These are phyloP conservation scores for Sitodiplosis mosellana DNA, from an alignment of 1,140 invertebrate species.

Conservation along the genomic window DNA sequence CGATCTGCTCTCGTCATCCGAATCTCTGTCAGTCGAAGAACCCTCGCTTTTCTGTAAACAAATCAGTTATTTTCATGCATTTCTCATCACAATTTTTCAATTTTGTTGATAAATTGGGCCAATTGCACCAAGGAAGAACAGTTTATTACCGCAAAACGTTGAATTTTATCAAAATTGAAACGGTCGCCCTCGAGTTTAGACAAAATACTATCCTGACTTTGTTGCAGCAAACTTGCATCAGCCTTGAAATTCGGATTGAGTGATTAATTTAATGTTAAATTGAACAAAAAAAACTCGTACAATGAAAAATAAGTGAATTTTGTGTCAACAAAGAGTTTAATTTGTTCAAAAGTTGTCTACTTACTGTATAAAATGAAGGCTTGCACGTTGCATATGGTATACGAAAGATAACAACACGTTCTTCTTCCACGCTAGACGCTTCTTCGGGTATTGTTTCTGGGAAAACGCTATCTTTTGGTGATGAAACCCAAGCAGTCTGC, in stretches of 20 bases:
- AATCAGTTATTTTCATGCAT: background rate
- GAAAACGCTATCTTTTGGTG: conserved; percentile 68
- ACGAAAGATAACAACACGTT: conserved; percentile 52
- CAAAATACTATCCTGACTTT: conserved; percentile 20
- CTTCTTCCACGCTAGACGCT: conserved; percentile 76
- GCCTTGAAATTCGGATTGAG: too few relatives aligned
- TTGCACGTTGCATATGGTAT: conserved; percentile 22
- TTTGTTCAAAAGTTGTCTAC: too few relatives aligned
- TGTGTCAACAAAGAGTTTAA: too few relatives aligned
- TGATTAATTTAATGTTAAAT: too few relatives aligned
- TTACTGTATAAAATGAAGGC: conserved; percentile 43
- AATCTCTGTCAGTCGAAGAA: conserved; percentile 32
- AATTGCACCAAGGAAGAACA: too few relatives aligned
- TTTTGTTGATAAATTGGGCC: too few relatives aligned
- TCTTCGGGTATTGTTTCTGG: conserved; percentile 85
- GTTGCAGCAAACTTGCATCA: conserved; percentile 35
- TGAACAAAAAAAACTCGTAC: too few relatives aligned
- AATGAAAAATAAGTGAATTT: too few relatives aligned
- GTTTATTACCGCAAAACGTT: conserved; percentile 4
- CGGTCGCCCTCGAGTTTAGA: conserved; percentile 22
- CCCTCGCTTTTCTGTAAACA: conserved; percentile 10
- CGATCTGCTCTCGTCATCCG: conserved; percentile 23
- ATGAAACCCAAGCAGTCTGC: conserved; percentile 52
- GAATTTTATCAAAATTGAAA: conserved; percentile 25
- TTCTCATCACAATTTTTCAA: background rate